A percentile compares a stretch with the other conserved stretches of the same genome.
phyloP scores from a whole-genome alignment of 2,797 vertebrate genomes.

The Bucorvus abyssinicus region DNA sequence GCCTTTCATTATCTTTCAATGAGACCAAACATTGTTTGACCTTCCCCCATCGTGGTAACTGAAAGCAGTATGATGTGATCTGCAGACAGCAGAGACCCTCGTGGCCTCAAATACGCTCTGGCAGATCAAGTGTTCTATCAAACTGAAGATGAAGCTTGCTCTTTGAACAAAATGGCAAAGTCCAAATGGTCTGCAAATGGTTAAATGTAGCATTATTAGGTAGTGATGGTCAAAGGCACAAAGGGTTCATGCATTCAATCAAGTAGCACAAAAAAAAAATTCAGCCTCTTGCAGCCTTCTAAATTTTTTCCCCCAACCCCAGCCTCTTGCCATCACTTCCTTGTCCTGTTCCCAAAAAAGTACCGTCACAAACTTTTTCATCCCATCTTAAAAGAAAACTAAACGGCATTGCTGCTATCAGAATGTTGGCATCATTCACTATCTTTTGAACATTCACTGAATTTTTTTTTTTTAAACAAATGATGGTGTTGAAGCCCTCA shows the following conservation, averaged over 20 bases:
- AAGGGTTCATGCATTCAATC: slow-evolving; percentile 80
- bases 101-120: slow-evolving; percentile 10
- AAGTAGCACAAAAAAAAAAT: slow-evolving; percentile 75
- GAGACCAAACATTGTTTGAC: slow-evolving; percentile 71
- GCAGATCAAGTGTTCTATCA: slow-evolving; percentile 69
- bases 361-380: slow-evolving; percentile 83
- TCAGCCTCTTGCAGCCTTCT: slow-evolving; percentile 75
- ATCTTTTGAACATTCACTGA: slow-evolving; percentile 81
- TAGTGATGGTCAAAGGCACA: slow-evolving; percentile 82
- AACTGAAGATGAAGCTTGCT: slow-evolving; percentile 83
- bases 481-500: slow-evolving; percentile 89
- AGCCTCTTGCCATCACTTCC: slow-evolving; percentile 79
- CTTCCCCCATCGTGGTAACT: slow-evolving; percentile 74
- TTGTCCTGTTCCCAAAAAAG: slow-evolving; percentile 80
- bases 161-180: slow-evolving; percentile 80
- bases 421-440: slow-evolving; percentile 87
- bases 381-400: slow-evolving; percentile 81
- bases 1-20: slow-evolving; percentile 76
- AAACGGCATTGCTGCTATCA: slow-evolving; percentile 90
- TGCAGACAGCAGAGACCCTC: slow-evolving; percentile 48
- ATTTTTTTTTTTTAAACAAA: slow-evolving; percentile 79
- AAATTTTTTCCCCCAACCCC: slow-evolving; percentile 75
- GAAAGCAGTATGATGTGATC: slow-evolving; percentile 70
- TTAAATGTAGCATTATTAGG: slow-evolving; percentile 75
- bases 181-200: slow-evolving; percentile 78